These are phyloP conservation scores for Sepiola atlantica DNA, from an alignment of 2,888 invertebrate species.

Conservation along the genomic window DNA sequence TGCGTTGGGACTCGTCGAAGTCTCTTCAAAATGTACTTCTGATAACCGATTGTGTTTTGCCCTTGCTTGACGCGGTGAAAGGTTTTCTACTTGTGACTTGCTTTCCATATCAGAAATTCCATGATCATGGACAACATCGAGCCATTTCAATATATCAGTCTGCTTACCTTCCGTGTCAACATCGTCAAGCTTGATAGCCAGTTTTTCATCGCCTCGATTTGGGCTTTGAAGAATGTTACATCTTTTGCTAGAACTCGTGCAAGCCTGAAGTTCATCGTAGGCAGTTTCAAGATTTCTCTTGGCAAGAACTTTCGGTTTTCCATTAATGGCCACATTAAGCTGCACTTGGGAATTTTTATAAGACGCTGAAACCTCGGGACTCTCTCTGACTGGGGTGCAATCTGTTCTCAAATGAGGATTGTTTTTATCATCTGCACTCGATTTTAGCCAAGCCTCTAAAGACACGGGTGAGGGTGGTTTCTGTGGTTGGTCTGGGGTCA, in stretches of 20 bases:
- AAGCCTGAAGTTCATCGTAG: not conserved
- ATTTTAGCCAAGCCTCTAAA: conserved; percentile 33
- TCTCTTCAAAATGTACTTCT: not conserved
- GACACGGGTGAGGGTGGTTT: not conserved
- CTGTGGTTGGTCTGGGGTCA: not conserved
- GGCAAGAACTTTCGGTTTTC: not conserved
- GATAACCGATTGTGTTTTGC: not conserved
- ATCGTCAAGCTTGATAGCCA: not conserved
- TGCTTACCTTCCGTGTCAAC: not conserved
- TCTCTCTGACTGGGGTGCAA: not conserved
- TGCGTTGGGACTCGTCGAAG: not conserved
- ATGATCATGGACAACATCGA: not conserved
- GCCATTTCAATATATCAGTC: not conserved
- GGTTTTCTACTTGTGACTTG: not conserved
- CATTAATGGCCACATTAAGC: not conserved
- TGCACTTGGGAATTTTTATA: not conserved
- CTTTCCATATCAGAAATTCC: not conserved
- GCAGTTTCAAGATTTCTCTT: conserved; percentile 14
- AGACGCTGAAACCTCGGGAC: not conserved
- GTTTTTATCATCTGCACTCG: not conserved
- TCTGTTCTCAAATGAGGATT: not conserved
- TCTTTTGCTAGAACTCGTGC: not conserved
- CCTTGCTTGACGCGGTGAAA: not conserved
- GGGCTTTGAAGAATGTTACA: conserved; percentile 1
- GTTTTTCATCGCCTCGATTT: not conserved